Conservation (phyloP, 2,888 invertebrate genomes). For the Galerucella pusilla region DNA sequence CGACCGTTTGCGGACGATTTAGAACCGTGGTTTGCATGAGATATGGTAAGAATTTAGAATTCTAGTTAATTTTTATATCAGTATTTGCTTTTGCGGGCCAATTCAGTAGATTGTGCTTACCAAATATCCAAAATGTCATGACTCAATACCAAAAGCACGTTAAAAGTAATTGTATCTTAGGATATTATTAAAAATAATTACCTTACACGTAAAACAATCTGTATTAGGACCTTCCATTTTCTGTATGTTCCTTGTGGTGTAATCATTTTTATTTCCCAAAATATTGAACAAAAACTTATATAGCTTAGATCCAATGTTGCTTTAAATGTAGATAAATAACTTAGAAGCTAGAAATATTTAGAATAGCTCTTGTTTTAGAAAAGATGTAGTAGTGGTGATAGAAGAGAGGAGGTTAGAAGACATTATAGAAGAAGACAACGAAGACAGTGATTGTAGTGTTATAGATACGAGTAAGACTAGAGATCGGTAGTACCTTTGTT, state of each 20-base stretch:
- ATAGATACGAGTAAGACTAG: conserved; percentile 41
- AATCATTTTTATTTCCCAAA: background rate
- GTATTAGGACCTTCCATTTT: no score
- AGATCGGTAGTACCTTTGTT: conserved; percentile 39
- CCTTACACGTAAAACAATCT: no score
- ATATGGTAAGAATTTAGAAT: conserved; percentile 25
- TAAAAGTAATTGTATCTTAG: no score
- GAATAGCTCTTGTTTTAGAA: conserved; percentile 59
- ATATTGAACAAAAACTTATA: no score
- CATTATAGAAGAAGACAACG: conserved; percentile 62
- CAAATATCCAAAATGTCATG: no score
- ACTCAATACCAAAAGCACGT: no score
- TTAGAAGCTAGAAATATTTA: conserved; percentile 40
- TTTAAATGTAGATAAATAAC: background rate
- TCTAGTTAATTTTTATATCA: background rate
- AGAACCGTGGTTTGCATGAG: conserved; percentile 61
- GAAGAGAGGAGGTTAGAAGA: conserved; percentile 61
- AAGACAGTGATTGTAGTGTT: conserved; percentile 57
- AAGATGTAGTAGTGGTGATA: conserved; percentile 60
- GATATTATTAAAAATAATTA: no score
- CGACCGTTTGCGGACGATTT: conserved; percentile 58
- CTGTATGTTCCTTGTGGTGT: no score
- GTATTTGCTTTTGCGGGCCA: background rate
- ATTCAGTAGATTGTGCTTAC: no score
- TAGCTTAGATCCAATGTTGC: background rate